Percentiles rank a stretch among this genome's conserved stretches.
Evolutionary conservation across 2,797 vertebrate genomes (phyloP).

Genomic region (Schizothorax lantsangensis): DNA sequence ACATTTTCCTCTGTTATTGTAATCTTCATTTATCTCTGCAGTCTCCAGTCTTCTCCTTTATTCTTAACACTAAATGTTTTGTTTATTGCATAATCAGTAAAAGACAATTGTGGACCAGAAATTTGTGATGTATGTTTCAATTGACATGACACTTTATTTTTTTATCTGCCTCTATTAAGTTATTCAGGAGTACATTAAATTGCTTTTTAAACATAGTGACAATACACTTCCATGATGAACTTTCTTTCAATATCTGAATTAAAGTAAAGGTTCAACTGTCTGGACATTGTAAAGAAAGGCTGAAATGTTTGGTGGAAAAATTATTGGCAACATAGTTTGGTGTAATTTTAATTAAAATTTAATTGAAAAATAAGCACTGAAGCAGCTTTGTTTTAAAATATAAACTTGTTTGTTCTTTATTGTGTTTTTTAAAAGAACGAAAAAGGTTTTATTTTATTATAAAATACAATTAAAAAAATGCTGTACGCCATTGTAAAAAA

Average conservation of each 20-base stretch:
- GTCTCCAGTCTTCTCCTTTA: slow-evolving; percentile 44
- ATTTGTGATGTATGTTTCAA: slow-evolving; percentile 22
- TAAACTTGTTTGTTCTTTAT: neutral
- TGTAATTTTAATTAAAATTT: neutral
- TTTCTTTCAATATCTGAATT: neutral
- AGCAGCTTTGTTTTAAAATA: neutral
- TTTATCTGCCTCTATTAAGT: neutral
- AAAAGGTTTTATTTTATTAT: neutral
- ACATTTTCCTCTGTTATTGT: slow-evolving; percentile 55
- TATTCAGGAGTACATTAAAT: neutral
- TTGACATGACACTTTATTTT: neutral
- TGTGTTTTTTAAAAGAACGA: neutral
- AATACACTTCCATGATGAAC: neutral
- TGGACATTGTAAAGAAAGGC: neutral
- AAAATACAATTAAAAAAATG: neutral
- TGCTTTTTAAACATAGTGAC: neutral
- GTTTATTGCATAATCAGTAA: slow-evolving; percentile 66
- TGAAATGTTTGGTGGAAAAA: neutral
- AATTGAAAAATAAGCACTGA: neutral
- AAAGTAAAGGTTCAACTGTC: neutral
- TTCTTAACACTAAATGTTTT: slow-evolving; percentile 67
- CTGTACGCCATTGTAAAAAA: neutral
- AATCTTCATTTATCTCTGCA: slow-evolving; percentile 52
- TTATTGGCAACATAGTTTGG: neutral
- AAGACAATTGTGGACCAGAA: slow-evolving; percentile 65